phyloP scores from a whole-genome alignment of 2,888 invertebrate species.

The Exocentrus adspersus region DNA sequence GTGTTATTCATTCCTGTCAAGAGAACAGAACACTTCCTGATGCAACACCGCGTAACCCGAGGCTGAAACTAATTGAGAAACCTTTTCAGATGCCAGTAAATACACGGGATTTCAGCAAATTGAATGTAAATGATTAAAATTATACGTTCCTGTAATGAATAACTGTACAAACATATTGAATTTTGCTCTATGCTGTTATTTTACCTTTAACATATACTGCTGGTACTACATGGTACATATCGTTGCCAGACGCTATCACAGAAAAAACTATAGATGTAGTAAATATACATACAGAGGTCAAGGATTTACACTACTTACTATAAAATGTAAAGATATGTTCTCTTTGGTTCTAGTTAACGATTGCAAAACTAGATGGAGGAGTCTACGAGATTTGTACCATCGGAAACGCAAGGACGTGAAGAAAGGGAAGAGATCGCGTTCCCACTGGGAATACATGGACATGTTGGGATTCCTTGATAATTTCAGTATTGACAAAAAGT shows the following conservation, averaged over 20 bases:
- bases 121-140: background rate
- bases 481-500: slow-evolving; percentile 40
- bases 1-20: slow-evolving; percentile 5
- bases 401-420: slow-evolving; percentile 40
- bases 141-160: background rate
- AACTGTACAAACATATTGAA: slow-evolving; percentile 13
- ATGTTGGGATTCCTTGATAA: slow-evolving; percentile 37
- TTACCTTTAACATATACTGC: background rate
- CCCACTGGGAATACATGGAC: slow-evolving; percentile 42
- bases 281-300: too few species aligned
- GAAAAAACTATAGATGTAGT: too few species aligned
- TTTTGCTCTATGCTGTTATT: slow-evolving; percentile 5
- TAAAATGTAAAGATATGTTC: too few species aligned
- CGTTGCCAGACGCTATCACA: background rate
- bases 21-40: slow-evolving; percentile 8
- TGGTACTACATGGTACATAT: background rate
- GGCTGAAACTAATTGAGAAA: background rate
- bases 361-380: slow-evolving; percentile 45
- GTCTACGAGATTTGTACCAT: slow-evolving; percentile 41
- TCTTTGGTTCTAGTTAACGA: slow-evolving; percentile 35
- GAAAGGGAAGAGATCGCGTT: slow-evolving; percentile 33
- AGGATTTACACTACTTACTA: too few species aligned
- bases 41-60: slow-evolving; percentile 7
- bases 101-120: background rate
- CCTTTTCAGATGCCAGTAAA: background rate